These are phyloP conservation scores for Himalopsyche kuldschensis DNA, from an alignment of 2,888 invertebrate species.

Conservation along the genomic window DNA sequence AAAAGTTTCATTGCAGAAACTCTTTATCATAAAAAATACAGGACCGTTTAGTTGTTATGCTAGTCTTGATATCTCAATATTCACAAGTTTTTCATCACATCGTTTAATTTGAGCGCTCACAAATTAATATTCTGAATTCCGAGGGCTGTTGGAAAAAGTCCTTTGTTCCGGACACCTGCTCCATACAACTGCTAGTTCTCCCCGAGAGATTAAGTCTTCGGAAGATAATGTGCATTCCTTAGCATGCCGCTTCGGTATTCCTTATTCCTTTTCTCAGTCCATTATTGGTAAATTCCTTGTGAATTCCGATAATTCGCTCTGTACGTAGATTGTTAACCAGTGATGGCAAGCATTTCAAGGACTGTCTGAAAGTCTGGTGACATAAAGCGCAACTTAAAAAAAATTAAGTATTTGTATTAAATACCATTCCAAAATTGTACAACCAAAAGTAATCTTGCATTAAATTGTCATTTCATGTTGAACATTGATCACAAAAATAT, in stretches of 20 bases:
- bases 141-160: constrained; percentile 6
- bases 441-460: neutral
- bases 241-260: constrained; percentile 21
- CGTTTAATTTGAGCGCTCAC: neutral
- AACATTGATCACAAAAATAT: no score
- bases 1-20: neutral
- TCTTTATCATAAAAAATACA: neutral
- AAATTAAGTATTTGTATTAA: neutral
- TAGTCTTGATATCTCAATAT: neutral
- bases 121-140: constrained; percentile 35
- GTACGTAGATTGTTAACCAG: neutral
- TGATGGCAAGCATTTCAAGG: neutral
- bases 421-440: neutral
- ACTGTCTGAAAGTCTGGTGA: neutral
- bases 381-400: neutral
- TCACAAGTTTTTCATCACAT: neutral
- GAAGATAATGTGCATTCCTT: constrained; percentile 36
- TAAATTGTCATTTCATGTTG: no score
- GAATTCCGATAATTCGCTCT: constrained; percentile 29
- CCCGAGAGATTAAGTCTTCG: constrained; percentile 31
- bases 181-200: neutral
- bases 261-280: constrained; percentile 13
- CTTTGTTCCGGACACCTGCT: constrained; percentile 7
- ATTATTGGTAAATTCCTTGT: constrained; percentile 39
- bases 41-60: neutral